These are phyloP conservation scores for Chrosomus eos DNA, from an alignment of 2,797 vertebrate genomes.

Conservation along the genomic window DNA sequence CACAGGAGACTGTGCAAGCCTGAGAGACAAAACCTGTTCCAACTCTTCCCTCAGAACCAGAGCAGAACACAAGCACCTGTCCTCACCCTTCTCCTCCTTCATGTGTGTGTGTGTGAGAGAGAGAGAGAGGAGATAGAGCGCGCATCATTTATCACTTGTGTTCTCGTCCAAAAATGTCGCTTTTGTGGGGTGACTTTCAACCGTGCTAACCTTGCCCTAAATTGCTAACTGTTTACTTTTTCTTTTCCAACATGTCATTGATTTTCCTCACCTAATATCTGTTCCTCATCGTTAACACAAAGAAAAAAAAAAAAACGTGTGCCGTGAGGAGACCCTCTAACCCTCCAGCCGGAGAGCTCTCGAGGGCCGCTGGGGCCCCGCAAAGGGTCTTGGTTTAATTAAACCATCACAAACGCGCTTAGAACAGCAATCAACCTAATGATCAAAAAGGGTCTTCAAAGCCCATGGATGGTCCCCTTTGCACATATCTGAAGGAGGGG, in stretches of 20 bases:
- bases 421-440: slow-evolving; percentile 66
- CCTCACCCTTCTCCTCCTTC: slow-evolving; percentile 42
- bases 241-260: slow-evolving; percentile 44
- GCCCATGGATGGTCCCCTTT: slow-evolving; percentile 58
- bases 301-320: slow-evolving; percentile 18
- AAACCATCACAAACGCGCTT: slow-evolving; percentile 65
- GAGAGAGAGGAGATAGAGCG: slow-evolving; percentile 46
- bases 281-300: slow-evolving; percentile 41
- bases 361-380: slow-evolving; percentile 41
- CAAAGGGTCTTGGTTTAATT: slow-evolving; percentile 63
- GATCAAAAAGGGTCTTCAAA: slow-evolving; percentile 66
- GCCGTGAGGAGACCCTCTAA: slow-evolving; percentile 39
- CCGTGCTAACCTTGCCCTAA: slow-evolving; percentile 66
- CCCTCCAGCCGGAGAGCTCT: slow-evolving; percentile 53
- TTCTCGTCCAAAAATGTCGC: slow-evolving; percentile 59
- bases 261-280: slow-evolving; percentile 44
- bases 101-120: neutral
- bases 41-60: slow-evolving; percentile 53
- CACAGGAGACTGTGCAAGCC: slow-evolving; percentile 37
- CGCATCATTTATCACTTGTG: slow-evolving; percentile 62
- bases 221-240: slow-evolving; percentile 60
- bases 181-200: slow-evolving; percentile 63
- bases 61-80: slow-evolving; percentile 62
- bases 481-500: slow-evolving; percentile 54
- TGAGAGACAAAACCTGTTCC: slow-evolving; percentile 53